phyloP scores from a whole-genome alignment of 1,140 invertebrate genomes.

The Megalopta genalis region DNA sequence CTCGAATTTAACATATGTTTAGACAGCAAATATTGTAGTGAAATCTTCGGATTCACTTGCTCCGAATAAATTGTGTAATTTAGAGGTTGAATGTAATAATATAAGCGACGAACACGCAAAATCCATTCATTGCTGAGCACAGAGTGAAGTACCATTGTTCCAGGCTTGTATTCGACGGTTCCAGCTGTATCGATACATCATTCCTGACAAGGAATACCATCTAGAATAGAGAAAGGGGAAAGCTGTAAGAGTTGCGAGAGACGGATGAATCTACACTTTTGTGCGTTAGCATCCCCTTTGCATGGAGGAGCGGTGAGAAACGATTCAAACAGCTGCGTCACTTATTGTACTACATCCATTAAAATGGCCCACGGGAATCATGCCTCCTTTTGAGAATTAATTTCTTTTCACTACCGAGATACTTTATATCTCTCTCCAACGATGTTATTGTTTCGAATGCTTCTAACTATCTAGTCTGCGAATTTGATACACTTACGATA shows the following conservation, averaged over 20 bases:
- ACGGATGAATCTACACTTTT: constrained; percentile 27
- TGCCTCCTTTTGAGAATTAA: too few species aligned
- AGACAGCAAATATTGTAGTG: too few species aligned
- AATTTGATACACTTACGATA: too few species aligned
- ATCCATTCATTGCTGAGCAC: neutral
- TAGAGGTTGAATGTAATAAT: too few species aligned
- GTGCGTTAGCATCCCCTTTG: neutral
- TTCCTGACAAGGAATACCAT: constrained; percentile 15
- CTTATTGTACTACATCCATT: constrained; percentile 34
- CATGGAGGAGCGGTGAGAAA: neutral
- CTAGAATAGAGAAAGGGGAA: neutral
- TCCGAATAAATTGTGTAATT: too few species aligned
- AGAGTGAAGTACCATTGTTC: neutral
- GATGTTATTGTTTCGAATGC: too few species aligned
- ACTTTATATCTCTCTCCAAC: too few species aligned
- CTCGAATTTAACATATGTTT: too few species aligned
- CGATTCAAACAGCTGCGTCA: constrained; percentile 46
- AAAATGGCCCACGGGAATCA: constrained; percentile 21
- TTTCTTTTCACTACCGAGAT: too few species aligned
- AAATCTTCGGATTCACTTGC: too few species aligned
- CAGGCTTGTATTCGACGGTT: neutral
- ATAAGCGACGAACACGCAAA: neutral
- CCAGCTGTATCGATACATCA: constrained; percentile 33
- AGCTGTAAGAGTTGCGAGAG: constrained; percentile 2
- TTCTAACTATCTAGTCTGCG: too few species aligned